Conservation (phyloP, 2,797 vertebrate species). For the Rhabdomys pumilio region DNA sequence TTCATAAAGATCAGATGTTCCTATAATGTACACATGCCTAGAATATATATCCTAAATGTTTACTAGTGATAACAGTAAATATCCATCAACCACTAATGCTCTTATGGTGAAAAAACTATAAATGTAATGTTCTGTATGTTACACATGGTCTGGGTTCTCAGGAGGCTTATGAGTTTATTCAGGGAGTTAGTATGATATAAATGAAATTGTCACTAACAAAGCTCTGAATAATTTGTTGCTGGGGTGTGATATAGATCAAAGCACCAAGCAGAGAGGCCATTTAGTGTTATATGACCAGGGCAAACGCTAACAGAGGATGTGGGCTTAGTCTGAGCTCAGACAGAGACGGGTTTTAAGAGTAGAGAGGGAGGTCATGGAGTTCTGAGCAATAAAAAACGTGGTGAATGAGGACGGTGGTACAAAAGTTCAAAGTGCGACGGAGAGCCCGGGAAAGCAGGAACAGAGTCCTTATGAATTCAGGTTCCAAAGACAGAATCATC, state of each 20-base stretch:
- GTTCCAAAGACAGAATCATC: neutral
- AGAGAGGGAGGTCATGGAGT: neutral
- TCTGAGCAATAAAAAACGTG: neutral
- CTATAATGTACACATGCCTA: neutral
- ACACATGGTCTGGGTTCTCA: constrained; percentile 8
- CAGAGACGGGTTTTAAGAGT: neutral
- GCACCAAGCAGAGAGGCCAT: neutral
- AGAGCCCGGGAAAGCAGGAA: neutral
- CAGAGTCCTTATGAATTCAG: neutral
- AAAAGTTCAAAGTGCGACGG: neutral
- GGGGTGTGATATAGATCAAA: neutral
- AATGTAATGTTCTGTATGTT: constrained; percentile 34
- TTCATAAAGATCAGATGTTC: constrained; percentile 1
- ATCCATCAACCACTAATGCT: constrained; percentile 40
- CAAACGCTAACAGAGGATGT: neutral
- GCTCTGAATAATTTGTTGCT: constrained; percentile 11
- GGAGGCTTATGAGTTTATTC: constrained; percentile 35
- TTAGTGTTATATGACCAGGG: neutral
- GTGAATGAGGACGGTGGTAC: neutral
- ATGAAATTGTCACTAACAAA: constrained; percentile 53
- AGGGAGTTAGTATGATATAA: constrained; percentile 29
- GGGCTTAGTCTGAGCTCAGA: neutral
- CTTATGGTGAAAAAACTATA: constrained; percentile 26
- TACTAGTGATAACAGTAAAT: constrained; percentile 41
- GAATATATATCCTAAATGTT: constrained; percentile 39